Base-by-base conservation (phyloP, 1,140 invertebrate species). In the Eurytemora carolleeae region DNA sequence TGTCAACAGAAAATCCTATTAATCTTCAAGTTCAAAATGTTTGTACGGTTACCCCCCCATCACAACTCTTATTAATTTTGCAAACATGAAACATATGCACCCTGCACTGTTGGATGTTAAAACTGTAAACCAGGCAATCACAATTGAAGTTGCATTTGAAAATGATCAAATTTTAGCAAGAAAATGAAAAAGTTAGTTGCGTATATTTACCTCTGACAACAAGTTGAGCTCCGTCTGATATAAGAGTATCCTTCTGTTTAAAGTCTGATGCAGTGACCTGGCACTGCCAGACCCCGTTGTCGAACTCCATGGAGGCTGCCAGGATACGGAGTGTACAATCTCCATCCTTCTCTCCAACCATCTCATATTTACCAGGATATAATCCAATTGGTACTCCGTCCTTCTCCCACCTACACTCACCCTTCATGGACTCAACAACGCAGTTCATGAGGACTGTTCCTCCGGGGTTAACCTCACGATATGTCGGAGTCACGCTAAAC, bases 281-380 rank as follows among this genome's bases (percentile, higher is more conserved):
- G 70, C 87, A 91, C 73, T 90, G 86, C 88, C 88, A 92, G 64
- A 83, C 78, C 2, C 87, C 88, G 71, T 90, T 87, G 68, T 92
- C 87, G 61, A 87, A 85, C 68, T 88, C 85, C 31, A 88, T 73
- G 21, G 81, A 82, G 24, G 86, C 85, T 22, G 83, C 80, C 64
- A 84, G 75, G 64, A 92, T 82, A 79, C 83, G 85, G 44, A 91
- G 73, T 17, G 85, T 87, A 71, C 88, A 92, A 71, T 92, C 87
- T 3, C 84, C 84, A 53, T 82, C 80, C 3, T 82, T 81, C 31
- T 44, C 7, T 12, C 31, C 31, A 7, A 7, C 7, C 86, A 87
- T 91, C 71, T 89, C 86, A 74, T 90, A 90, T 72, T 90, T 90
- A 64, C 85, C 83, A 21, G 80, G 72, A 68, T 89, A 87, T 70